Evolutionary conservation across 37 sponge, comb jelly and placozoan species (phyloP).

Genomic region (Aplysina aerophoba): DNA sequence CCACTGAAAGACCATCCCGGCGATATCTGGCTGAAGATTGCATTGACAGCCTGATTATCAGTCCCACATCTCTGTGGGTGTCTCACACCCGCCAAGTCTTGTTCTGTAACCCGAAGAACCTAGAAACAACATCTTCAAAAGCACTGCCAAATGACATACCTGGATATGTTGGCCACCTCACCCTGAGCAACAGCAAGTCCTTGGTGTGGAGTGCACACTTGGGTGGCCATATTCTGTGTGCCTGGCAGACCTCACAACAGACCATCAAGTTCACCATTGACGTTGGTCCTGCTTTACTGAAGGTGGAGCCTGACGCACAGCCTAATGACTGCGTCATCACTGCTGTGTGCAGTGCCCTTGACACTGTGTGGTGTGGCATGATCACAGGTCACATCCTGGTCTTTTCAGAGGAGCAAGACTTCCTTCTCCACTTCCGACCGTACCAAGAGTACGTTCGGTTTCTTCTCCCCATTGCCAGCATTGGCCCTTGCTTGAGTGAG

Average conservation of each 20-base stretch:
- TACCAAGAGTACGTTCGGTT: conserved; percentile 75
- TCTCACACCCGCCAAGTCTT: conserved; percentile 67
- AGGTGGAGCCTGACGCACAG: background rate
- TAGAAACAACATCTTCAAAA: conserved; percentile 43
- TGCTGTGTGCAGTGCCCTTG: conserved; percentile 71
- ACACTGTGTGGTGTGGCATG: conserved; percentile 88
- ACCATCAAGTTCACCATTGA: conserved; percentile 58
- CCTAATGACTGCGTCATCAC: conserved; percentile 64
- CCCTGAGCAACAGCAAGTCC: conserved; percentile 31
- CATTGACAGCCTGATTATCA: conserved; percentile 60
- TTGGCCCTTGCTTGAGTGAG: conserved; percentile 63
- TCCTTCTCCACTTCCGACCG: conserved; percentile 64
- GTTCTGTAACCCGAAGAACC: conserved; percentile 64
- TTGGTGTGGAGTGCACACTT: conserved; percentile 80
- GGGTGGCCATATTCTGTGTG: conserved; percentile 62
- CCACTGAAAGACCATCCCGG: conserved; percentile 29
- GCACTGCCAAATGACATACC: conserved; percentile 3
- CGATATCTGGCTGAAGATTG: conserved; percentile 60
- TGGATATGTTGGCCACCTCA: conserved; percentile 61
- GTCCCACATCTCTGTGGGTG: conserved; percentile 61
- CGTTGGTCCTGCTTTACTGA: background rate
- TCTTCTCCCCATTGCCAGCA: conserved; percentile 42
- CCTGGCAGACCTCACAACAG: conserved; percentile 62
- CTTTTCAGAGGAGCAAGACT: conserved; percentile 52
- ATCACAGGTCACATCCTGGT: conserved; percentile 84